Evolutionary conservation across 1,140 invertebrate species (phyloP).

Genomic region (Myzus persicae): DNA sequence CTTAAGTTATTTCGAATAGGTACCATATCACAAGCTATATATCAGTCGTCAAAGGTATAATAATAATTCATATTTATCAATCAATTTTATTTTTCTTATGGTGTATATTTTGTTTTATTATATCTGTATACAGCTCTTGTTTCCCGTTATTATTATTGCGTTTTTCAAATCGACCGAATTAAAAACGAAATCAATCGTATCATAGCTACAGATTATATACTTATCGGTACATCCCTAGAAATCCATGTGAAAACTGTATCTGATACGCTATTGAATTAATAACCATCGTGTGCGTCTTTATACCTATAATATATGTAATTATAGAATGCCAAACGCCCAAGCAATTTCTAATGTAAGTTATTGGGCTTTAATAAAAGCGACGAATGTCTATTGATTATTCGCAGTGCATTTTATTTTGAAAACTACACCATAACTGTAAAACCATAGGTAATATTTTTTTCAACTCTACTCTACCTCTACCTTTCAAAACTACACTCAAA

Average conservation of each 20-base stretch:
- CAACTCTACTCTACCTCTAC: neutral
- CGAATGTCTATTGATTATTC: neutral
- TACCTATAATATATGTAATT: conserved; percentile 9
- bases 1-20: no score
- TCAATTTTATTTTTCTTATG: conserved; percentile 6
- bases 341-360: neutral
- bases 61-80: neutral
- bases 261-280: neutral
- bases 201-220: neutral
- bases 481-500: neutral
- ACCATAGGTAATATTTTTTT: neutral
- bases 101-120: neutral
- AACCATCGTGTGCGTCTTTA: neutral
- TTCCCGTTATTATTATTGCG: neutral
- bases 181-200: neutral
- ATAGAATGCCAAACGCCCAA: neutral
- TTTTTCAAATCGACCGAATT: neutral
- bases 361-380: neutral
- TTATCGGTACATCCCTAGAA: neutral
- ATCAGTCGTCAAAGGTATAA: neutral
- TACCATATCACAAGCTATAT: neutral
- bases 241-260: neutral
- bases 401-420: neutral
- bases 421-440: neutral
- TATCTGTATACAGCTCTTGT: neutral